Conservation (phyloP, 2,888 invertebrate species). For the Drosophila meridionalis region DNA sequence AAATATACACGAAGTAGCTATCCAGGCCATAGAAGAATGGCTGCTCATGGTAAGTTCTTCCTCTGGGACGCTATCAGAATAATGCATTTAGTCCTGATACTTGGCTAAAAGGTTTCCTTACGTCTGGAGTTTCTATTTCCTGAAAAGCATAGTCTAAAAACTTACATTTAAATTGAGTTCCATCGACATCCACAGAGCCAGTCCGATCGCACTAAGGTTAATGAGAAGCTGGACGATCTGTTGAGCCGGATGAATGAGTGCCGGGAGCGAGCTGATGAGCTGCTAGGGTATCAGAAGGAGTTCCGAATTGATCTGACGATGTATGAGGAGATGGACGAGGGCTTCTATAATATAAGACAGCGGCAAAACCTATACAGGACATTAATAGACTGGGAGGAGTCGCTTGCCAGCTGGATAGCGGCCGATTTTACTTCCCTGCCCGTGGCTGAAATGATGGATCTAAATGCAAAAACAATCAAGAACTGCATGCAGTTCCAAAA, state of each 20-base stretch:
- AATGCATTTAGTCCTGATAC: not conserved
- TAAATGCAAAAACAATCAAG: conserved; percentile 89
- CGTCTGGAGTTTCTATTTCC: not conserved
- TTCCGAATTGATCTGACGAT: conserved; percentile 95
- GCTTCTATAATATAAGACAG: conserved; percentile 91
- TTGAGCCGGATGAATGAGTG: conserved; percentile 88
- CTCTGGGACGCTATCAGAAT: not conserved
- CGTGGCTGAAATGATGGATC: conserved; percentile 90
- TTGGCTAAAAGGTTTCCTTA: not conserved
- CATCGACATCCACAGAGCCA: conserved; percentile 86
- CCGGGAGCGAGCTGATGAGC: conserved; percentile 90
- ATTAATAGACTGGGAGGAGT: conserved; percentile 90
- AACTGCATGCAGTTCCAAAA: conserved; percentile 92
- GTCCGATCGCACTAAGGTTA: conserved; percentile 89
- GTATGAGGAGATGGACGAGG: conserved; percentile 92
- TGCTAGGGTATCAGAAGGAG: conserved; percentile 92
- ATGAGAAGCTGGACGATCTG: conserved; percentile 88
- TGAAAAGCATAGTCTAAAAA: too few species aligned
- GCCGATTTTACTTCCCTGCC: conserved; percentile 86
- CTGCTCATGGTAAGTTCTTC: conserved; percentile 75
- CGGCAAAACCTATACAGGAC: conserved; percentile 93
- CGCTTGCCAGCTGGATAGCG: conserved; percentile 88
- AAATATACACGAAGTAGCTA: conserved; percentile 90
- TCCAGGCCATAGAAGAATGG: conserved; percentile 87
- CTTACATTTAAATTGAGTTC: not conserved